Conservation (phyloP, 2,888 invertebrate species). For the Drosophila austrosaltans region DNA sequence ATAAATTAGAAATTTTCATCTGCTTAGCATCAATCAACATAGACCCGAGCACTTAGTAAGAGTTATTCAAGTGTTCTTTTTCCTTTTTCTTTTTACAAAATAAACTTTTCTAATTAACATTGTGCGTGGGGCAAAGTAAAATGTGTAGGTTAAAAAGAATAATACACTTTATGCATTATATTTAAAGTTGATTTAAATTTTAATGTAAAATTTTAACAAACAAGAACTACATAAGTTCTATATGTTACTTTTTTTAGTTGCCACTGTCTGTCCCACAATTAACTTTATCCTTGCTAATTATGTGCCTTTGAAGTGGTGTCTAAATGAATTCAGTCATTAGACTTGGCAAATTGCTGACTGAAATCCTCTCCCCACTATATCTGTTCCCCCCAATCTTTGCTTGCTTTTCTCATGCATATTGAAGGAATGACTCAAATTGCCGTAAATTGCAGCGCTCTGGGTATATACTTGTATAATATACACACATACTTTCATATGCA, state of each 20-base stretch:
- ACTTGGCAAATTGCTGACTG: neutral
- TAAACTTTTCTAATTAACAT: slow-evolving; percentile 18
- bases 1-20: slow-evolving; percentile 44
- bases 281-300: slow-evolving; percentile 1
- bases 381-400: neutral
- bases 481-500: slow-evolving; percentile 21
- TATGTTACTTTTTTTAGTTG: neutral
- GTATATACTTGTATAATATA: neutral
- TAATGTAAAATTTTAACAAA: neutral
- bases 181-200: neutral
- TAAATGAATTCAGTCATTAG: slow-evolving; percentile 11
- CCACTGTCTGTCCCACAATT: neutral
- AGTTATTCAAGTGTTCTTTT: neutral
- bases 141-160: neutral
- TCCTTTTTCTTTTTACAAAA: neutral
- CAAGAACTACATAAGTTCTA: neutral
- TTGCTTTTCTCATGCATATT: neutral
- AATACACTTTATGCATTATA: neutral
- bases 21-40: slow-evolving; percentile 41
- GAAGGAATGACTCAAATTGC: neutral
- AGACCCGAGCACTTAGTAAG: slow-evolving; percentile 6
- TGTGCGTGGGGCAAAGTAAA: neutral
- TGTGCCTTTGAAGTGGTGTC: slow-evolving; percentile 1
- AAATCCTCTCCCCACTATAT: neutral
- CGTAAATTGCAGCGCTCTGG: slow-evolving; percentile 23